A percentile compares a stretch with the other conserved stretches of the same genome.
Evolutionary conservation across 2,113 vertebrate genomes (phyloP).

Genomic region (Onychostruthus taczanowskii): DNA sequence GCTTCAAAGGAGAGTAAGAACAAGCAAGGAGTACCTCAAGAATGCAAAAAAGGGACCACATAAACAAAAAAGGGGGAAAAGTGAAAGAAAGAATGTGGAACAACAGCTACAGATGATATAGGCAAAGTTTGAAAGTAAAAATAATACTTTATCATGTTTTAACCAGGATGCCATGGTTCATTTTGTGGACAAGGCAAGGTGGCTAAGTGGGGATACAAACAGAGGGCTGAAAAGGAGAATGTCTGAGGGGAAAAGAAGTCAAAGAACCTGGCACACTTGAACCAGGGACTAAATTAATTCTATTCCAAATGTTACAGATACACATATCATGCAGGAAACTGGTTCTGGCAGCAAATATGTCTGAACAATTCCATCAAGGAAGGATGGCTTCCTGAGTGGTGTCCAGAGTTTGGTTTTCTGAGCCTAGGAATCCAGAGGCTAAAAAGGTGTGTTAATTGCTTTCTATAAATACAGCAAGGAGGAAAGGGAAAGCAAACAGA

Average conservation of each 20-base stretch:
- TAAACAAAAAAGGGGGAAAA: neutral
- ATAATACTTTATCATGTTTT: neutral
- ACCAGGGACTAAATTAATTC: neutral
- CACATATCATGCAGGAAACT: neutral
- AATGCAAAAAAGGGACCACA: neutral
- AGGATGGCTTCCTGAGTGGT: neutral
- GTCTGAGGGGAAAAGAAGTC: neutral
- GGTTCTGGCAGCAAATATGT: neutral
- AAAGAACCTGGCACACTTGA: neutral
- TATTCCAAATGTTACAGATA: neutral
- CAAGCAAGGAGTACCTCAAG: neutral
- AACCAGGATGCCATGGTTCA: neutral
- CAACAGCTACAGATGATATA: neutral
- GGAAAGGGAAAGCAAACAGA: neutral
- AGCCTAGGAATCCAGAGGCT: neutral
- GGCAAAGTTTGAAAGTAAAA: neutral
- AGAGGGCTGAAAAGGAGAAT: neutral
- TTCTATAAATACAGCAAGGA: slow-evolving; percentile 17
- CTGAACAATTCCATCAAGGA: neutral
- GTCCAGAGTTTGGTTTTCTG: neutral
- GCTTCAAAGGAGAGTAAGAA: neutral
- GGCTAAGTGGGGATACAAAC: neutral
- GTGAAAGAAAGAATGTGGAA: neutral
- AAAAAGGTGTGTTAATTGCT: neutral
- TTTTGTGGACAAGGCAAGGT: neutral